Base-by-base conservation (phyloP, 2,113 vertebrate genomes). In the Poeciliopsis prolifica region DNA sequence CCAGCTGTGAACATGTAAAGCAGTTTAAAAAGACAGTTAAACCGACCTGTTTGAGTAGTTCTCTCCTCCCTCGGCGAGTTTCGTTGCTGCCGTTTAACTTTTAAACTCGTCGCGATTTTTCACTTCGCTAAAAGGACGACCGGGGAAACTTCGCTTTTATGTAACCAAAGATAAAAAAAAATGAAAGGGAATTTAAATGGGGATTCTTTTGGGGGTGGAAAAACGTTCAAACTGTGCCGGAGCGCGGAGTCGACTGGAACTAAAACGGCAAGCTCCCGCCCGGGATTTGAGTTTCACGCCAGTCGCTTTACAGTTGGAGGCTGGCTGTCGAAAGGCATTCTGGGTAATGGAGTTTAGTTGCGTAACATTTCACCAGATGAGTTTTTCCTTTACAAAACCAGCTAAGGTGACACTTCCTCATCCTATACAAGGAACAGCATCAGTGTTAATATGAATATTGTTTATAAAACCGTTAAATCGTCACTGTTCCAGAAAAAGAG, bases 201-300 rank as follows among this genome's bases (percentile, higher is more conserved):
- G 7, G 0, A 11, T 22, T 51, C 8, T 10, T 48, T 17, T 61
- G 51, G 42, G 1, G 0, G 10, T 2, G 7, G 7, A 1, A 12
- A 37, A 54, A 1, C 0, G 5, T 35, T 72, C 60, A 30, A 68
- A 74, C 30, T 26, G 1, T 19, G 0, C 12, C 1, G 22, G 33
- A 17, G 14, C 1, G 33, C 1, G 28, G 7, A 0, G 40, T 28
- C 10, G 3, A 0, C 5, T 30, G 48, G 12, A 0, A 10, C 61
- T 10, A 40, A 48, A 58, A 60, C 42, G n/a, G 22, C 63, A 2
- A 30, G 17, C n/a, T 81, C 93, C 92, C 93, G 93, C 93, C 85
- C 51, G 85, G 75, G 86, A 90, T 93, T 94, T 90, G 78, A 93
- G 89, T 87, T 86, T 73, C 44, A 74, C 73, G 51, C 65, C 66